Conservation (phyloP, 2,888 invertebrate species). For the Dorcus parallelipipedus region DNA sequence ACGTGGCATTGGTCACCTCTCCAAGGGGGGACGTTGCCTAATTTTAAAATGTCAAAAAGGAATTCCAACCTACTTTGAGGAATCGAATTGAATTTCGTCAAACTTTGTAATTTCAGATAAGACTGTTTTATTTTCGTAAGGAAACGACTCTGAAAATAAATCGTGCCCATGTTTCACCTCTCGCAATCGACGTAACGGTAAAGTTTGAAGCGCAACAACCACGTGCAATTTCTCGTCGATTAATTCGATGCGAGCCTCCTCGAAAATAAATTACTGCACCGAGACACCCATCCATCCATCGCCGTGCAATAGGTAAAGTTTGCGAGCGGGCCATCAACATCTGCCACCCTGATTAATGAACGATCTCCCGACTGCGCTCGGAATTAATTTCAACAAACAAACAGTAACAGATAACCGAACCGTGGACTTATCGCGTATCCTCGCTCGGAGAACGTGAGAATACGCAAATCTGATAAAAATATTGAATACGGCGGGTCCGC, state of each 20-base stretch:
- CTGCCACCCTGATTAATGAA: conserved; percentile 43
- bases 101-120: too few relatives aligned
- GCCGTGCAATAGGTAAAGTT: conserved; percentile 14
- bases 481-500: conserved; percentile 37
- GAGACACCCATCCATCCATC: not conserved
- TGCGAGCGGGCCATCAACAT: conserved; percentile 30
- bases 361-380: conserved; percentile 41
- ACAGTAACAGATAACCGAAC: conserved; percentile 44
- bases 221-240: not conserved
- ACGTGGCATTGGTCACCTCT: too few relatives aligned
- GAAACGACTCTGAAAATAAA: too few relatives aligned
- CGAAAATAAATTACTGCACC: not conserved
- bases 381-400: conserved; percentile 48
- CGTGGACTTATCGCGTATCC: conserved; percentile 41
- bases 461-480: conserved; percentile 50
- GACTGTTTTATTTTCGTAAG: too few relatives aligned
- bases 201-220: too few relatives aligned
- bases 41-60: too few relatives aligned
- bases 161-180: not conserved
- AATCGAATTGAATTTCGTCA: too few relatives aligned
- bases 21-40: too few relatives aligned
- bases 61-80: too few relatives aligned
- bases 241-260: not conserved
- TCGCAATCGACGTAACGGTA: not conserved
- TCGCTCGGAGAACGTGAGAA: conserved; percentile 47